These are phyloP conservation scores for Eudasyphora cyanicolor DNA, from an alignment of 2,888 invertebrate species.

Conservation along the genomic window DNA sequence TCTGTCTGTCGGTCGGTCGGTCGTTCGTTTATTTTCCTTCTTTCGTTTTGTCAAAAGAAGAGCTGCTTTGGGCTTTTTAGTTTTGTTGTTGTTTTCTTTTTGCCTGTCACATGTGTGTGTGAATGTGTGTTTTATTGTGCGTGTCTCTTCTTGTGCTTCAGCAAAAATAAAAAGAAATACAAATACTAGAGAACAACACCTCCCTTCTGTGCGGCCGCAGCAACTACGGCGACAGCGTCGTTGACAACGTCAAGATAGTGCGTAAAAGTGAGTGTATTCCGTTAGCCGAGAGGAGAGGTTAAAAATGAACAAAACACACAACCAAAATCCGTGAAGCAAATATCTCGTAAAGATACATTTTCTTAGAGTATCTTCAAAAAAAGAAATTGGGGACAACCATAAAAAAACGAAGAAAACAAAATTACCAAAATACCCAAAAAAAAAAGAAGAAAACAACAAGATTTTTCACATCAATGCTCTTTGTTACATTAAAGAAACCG, in stretches of 20 bases:
- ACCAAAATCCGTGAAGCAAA: not conserved
- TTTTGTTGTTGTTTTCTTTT: not conserved
- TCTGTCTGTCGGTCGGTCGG: not conserved
- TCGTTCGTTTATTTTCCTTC: conserved; percentile 8
- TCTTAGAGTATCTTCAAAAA: conserved; percentile 33
- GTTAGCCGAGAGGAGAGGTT: conserved; percentile 14
- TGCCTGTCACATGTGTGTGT: too few species aligned
- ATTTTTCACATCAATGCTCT: not conserved
- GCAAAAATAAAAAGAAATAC: too few species aligned
- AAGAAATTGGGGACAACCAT: conserved; percentile 41
- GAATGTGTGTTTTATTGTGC: not conserved
- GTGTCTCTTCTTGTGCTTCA: not conserved
- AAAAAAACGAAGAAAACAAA: conserved; percentile 25
- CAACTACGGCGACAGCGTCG: not conserved
- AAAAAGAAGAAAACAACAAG: not conserved
- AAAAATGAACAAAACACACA: conserved; percentile 19
- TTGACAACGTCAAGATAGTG: too few species aligned
- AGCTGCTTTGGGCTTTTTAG: not conserved
- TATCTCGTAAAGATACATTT: conserved; percentile 5
- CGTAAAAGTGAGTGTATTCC: conserved; percentile 11
- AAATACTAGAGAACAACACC: too few species aligned
- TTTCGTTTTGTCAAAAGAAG: not conserved
- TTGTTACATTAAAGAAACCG: not conserved
- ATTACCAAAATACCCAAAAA: not conserved
- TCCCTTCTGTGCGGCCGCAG: too few species aligned